Conservation (phyloP, 1,140 invertebrate species). For the Neodiprion lecontei region DNA sequence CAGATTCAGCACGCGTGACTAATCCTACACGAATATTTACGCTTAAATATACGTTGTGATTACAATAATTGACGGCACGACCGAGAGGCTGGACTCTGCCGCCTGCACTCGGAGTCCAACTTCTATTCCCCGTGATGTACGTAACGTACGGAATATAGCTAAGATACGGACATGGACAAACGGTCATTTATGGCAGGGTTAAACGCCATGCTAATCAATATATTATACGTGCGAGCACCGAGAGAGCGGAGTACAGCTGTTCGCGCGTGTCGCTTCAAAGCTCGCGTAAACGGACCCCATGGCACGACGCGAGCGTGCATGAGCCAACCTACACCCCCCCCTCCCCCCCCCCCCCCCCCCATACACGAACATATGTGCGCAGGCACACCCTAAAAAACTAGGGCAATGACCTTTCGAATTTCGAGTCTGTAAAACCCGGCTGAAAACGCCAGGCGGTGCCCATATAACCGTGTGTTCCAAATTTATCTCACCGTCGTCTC, state of each 20-base stretch:
- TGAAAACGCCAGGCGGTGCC: background rate
- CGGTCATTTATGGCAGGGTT: constrained; percentile 3
- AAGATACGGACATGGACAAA: background rate
- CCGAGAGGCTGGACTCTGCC: too few species aligned
- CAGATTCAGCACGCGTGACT: too few species aligned
- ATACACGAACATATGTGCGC: background rate
- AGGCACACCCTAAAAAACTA: background rate
- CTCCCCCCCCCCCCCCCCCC: background rate
- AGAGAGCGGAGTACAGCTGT: background rate
- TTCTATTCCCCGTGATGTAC: background rate
- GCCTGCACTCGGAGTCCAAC: too few species aligned
- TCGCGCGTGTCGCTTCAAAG: background rate
- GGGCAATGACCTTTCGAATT: constrained; percentile 5
- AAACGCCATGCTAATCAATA: constrained; percentile 6
- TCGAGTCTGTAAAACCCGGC: background rate
- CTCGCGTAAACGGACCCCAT: background rate
- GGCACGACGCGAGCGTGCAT: background rate
- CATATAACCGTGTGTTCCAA: background rate
- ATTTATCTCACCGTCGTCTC: constrained; percentile 1
- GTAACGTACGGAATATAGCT: background rate
- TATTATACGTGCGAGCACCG: background rate
- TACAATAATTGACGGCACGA: too few species aligned
- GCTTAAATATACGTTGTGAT: too few species aligned
- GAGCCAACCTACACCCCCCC: background rate
- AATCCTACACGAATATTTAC: too few species aligned